phyloP scores from a whole-genome alignment of 1,140 invertebrate species.

The Polyergus mexicanus region DNA sequence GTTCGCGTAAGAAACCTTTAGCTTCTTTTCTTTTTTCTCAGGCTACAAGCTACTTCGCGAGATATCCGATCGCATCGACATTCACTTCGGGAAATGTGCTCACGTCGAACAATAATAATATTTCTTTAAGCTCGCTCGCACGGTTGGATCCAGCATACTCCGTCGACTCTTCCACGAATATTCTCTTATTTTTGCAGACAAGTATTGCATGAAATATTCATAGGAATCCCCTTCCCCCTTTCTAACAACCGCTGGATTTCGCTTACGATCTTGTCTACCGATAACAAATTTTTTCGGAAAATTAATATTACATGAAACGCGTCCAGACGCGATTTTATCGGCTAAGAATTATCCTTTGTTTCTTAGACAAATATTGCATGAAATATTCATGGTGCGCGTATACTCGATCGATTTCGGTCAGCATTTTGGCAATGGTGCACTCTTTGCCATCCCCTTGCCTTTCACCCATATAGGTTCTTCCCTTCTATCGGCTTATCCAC shows the following conservation, averaged over 20 bases:
- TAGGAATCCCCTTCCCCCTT: background rate
- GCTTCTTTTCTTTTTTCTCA: background rate
- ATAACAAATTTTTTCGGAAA: slow-evolving; percentile 55
- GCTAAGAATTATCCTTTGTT: slow-evolving; percentile 58
- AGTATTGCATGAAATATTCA: slow-evolving; percentile 65
- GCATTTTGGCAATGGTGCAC: slow-evolving; percentile 15
- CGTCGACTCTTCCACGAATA: slow-evolving; percentile 27
- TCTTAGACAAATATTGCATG: slow-evolving; percentile 61
- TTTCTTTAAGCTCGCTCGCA: slow-evolving; percentile 42
- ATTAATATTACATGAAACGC: slow-evolving; percentile 62
- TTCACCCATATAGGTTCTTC: background rate
- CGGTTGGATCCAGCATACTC: background rate
- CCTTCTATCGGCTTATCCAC: slow-evolving; percentile 45
- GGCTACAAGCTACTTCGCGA: background rate
- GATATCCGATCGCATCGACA: slow-evolving; percentile 50
- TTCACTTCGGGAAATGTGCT: slow-evolving; percentile 20
- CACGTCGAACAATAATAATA: slow-evolving; percentile 57
- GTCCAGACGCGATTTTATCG: slow-evolving; percentile 40
- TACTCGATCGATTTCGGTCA: slow-evolving; percentile 47
- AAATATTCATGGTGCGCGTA: slow-evolving; percentile 54
- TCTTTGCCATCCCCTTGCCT: background rate
- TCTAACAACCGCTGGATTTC: slow-evolving; percentile 53
- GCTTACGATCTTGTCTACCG: slow-evolving; percentile 59
- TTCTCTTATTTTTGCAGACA: slow-evolving; percentile 56
- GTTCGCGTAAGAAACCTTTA: background rate